Percentiles rank a stretch among this genome's conserved stretches.
Evolutionary conservation across 2,113 vertebrate genomes (phyloP).

Genomic region (Eurypyga helias): DNA sequence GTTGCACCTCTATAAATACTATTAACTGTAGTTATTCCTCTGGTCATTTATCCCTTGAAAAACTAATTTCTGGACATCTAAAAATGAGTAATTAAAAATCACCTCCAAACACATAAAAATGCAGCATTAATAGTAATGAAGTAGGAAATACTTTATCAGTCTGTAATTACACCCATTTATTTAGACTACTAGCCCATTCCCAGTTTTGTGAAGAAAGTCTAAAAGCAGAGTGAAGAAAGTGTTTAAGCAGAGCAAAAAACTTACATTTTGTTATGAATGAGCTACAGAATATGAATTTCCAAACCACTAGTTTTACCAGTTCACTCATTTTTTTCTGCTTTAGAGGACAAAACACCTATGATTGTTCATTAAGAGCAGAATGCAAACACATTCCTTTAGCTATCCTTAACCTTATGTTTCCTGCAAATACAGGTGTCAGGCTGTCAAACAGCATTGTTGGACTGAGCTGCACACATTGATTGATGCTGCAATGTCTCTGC

Average conservation of each 20-base stretch:
- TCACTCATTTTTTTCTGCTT: not conserved
- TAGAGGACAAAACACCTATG: not conserved
- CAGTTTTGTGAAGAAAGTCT: not conserved
- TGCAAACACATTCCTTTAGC: conserved; percentile 3
- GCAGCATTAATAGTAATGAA: not conserved
- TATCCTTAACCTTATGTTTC: conserved; percentile 1
- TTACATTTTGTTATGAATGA: not conserved
- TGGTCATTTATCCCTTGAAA: not conserved
- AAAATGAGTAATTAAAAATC: not conserved
- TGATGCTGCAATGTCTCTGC: not conserved
- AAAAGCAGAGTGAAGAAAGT: not conserved
- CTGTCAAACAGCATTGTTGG: not conserved
- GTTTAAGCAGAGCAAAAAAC: not conserved
- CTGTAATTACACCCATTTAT: not conserved
- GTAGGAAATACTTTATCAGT: not conserved
- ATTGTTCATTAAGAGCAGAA: conserved; percentile 14
- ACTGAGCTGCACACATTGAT: not conserved
- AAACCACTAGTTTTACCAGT: not conserved
- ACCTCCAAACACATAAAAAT: not conserved
- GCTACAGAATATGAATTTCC: not conserved
- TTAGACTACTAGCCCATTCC: not conserved
- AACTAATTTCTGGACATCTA: not conserved
- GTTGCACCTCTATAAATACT: not conserved
- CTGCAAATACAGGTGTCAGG: not conserved
- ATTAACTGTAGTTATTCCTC: not conserved